These are phyloP conservation scores for Coleophora flavipennella DNA, from an alignment of 2,888 invertebrate genomes.

Conservation along the genomic window DNA sequence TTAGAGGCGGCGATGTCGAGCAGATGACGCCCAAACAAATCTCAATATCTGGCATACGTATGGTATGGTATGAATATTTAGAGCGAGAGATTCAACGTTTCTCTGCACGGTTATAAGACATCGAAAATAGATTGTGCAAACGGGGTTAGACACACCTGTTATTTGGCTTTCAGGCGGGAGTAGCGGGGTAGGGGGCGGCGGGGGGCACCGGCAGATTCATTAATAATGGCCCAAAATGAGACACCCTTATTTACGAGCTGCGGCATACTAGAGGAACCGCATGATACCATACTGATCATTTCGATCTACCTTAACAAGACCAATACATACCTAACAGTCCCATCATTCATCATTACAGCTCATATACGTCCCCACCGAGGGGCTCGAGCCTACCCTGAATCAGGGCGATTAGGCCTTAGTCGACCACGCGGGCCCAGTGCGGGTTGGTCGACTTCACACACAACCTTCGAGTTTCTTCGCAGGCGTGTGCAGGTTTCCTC, in stretches of 20 bases:
- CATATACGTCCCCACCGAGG: no score
- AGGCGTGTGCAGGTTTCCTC: no score
- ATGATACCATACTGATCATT: conserved; percentile 23
- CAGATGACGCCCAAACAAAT: conserved; percentile 70
- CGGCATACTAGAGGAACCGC: conserved; percentile 53
- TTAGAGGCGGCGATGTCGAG: conserved; percentile 57
- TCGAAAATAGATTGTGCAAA: conserved; percentile 73
- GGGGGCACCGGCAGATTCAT: conserved; percentile 58
- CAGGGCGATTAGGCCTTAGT: no score
- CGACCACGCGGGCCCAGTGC: no score
- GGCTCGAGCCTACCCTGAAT: no score
- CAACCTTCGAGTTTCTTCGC: no score
- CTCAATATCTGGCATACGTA: conserved; percentile 68
- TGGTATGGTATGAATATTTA: conserved; percentile 71
- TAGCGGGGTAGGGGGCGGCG: conserved; percentile 35
- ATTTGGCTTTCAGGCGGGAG: conserved; percentile 60
- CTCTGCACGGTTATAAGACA: conserved; percentile 66
- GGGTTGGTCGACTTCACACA: no score
- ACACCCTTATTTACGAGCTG: conserved; percentile 69
- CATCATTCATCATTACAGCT: no score
- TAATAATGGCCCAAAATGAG: conserved; percentile 70
- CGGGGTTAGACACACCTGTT: conserved; percentile 73
- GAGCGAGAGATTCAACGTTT: conserved; percentile 62
- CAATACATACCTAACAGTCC: no score
- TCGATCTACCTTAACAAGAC: neutral